Evolutionary conservation across 2,888 invertebrate genomes (phyloP).

Genomic region (Eurytoma californica): DNA sequence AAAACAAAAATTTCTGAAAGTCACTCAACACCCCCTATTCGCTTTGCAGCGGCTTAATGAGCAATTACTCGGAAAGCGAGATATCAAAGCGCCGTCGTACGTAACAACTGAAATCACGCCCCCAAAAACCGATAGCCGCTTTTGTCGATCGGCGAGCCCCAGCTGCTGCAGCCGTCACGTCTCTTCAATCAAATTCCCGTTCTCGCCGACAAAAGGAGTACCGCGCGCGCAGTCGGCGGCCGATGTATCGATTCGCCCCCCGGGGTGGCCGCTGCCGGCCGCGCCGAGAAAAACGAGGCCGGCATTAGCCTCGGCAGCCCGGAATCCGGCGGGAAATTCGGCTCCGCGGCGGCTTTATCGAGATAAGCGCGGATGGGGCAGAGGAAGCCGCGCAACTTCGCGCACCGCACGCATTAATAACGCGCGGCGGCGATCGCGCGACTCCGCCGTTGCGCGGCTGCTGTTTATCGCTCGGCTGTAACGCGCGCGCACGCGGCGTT

Average conservation of each 20-base stretch:
- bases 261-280: neutral
- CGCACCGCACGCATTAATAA: slow-evolving; percentile 1
- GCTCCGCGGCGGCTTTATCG: slow-evolving; percentile 20
- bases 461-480: neutral
- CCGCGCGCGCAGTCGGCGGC: neutral
- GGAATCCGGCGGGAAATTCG: slow-evolving; percentile 46
- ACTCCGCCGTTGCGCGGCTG: neutral
- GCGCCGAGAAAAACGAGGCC: neutral
- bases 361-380: slow-evolving; percentile 5
- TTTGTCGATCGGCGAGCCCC: neutral
- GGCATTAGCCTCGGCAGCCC: slow-evolving; percentile 16
- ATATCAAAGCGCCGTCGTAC: neutral
- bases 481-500: too few relatives aligned
- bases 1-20: too few relatives aligned
- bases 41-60: neutral
- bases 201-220: neutral
- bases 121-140: neutral
- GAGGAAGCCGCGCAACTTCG: neutral
- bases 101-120: neutral
- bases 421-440: slow-evolving; percentile 7
- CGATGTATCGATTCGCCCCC: slow-evolving; percentile 14
- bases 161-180: neutral
- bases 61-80: neutral
- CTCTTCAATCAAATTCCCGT: slow-evolving; percentile 14
- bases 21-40: too few relatives aligned